phyloP scores from a whole-genome alignment of 2,888 invertebrate genomes.

The Andrena bucephala region DNA sequence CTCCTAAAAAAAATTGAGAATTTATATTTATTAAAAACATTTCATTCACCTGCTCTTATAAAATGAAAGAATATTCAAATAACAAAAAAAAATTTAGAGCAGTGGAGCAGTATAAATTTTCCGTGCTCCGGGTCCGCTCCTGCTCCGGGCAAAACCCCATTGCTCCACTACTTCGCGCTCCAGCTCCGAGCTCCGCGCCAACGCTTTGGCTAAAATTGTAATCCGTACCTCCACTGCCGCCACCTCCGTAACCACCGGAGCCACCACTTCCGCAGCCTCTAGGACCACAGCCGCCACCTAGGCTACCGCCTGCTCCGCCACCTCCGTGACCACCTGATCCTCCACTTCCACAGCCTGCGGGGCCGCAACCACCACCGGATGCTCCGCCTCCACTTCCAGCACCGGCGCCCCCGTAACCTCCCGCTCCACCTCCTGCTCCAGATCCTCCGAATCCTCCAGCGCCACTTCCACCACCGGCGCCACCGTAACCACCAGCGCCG shows the following conservation, averaged over 20 bases:
- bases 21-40: too few species aligned
- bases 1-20: too few species aligned
- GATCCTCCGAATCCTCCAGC: slow-evolving; percentile 17
- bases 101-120: too few species aligned
- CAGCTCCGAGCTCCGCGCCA: too few species aligned
- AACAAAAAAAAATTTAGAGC: too few species aligned
- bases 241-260: slow-evolving; percentile 22
- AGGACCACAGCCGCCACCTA: slow-evolving; percentile 42
- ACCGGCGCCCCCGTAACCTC: slow-evolving; percentile 33
- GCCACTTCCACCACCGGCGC: slow-evolving; percentile 27
- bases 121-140: too few species aligned
- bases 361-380: slow-evolving; percentile 33
- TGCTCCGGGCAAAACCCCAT: too few species aligned
- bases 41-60: too few species aligned
- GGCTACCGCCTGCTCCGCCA: slow-evolving; percentile 32
- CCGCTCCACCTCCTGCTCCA: slow-evolving; percentile 4
- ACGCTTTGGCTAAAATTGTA: too few species aligned
- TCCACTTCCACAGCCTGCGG: neutral
- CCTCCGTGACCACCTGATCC: slow-evolving; percentile 25
- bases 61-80: too few species aligned
- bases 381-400: slow-evolving; percentile 15
- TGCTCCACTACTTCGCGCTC: too few species aligned
- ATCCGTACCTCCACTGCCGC: too few species aligned
- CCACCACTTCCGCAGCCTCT: slow-evolving; percentile 19
- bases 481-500: slow-evolving; percentile 6